Conservation (phyloP, 2,888 invertebrate species). For the Hydriomena furcata region DNA sequence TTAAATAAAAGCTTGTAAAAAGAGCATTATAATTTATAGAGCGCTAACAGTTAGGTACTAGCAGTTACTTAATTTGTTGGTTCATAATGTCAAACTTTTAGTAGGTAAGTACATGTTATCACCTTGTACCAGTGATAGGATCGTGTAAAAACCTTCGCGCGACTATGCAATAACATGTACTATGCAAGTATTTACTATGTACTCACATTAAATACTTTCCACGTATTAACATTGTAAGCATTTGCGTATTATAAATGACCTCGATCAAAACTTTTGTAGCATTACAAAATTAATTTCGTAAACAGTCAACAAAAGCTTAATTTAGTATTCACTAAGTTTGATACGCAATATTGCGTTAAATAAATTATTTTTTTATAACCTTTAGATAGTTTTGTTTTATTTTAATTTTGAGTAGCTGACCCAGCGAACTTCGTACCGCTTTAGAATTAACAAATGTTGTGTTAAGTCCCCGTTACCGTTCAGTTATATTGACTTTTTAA, state of each 20-base stretch:
- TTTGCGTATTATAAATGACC: slow-evolving; percentile 24
- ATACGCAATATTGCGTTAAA: slow-evolving; percentile 7
- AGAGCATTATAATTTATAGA: too few species aligned
- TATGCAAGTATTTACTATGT: slow-evolving; percentile 7
- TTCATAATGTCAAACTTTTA: slow-evolving; percentile 42
- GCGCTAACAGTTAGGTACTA: too few species aligned
- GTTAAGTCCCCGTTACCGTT: too few species aligned
- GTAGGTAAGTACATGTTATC: slow-evolving; percentile 41
- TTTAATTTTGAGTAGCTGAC: too few species aligned
- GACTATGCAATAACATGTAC: slow-evolving; percentile 10
- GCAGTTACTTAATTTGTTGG: neutral
- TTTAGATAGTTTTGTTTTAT: too few species aligned
- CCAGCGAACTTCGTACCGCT: too few species aligned
- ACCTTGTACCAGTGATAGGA: slow-evolving; percentile 56
- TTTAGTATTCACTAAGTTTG: slow-evolving; percentile 21
- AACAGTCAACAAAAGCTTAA: slow-evolving; percentile 29
- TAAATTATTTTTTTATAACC: too few species aligned
- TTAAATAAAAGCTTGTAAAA: too few species aligned
- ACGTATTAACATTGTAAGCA: slow-evolving; percentile 27
- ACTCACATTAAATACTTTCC: slow-evolving; percentile 20
- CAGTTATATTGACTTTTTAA: too few species aligned
- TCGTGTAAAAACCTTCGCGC: slow-evolving; percentile 21
- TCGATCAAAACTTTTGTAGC: slow-evolving; percentile 10
- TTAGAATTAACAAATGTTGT: too few species aligned
- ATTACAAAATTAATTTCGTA: slow-evolving; percentile 33